Conservation (phyloP, 2,888 invertebrate species). For the Tachina fera region DNA sequence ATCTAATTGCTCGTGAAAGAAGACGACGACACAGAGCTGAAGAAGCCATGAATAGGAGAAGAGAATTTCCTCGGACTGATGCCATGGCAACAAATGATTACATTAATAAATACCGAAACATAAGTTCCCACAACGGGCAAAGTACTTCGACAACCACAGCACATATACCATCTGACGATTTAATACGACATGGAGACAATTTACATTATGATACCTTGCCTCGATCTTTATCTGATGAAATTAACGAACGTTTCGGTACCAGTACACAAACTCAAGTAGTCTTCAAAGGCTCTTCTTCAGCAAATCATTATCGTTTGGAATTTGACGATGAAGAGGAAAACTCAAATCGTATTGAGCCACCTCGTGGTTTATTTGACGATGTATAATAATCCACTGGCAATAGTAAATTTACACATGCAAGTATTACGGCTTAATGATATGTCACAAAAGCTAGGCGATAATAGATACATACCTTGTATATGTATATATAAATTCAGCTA, state of each 20-base stretch:
- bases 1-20: slow-evolving; percentile 94
- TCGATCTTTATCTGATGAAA: slow-evolving; percentile 84
- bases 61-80: slow-evolving; percentile 79
- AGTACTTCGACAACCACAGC: slow-evolving; percentile 47
- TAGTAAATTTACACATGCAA: background rate
- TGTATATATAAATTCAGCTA: slow-evolving; percentile 18
- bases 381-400: slow-evolving; percentile 84
- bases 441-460: slow-evolving; percentile 49
- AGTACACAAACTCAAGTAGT: slow-evolving; percentile 85
- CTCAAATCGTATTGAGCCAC: slow-evolving; percentile 85
- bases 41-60: slow-evolving; percentile 89
- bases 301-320: slow-evolving; percentile 69
- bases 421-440: slow-evolving; percentile 30
- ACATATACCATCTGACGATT: slow-evolving; percentile 84
- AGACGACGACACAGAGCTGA: slow-evolving; percentile 91
- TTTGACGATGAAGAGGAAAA: slow-evolving; percentile 79
- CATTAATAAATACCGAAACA: slow-evolving; percentile 78
- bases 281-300: slow-evolving; percentile 77
- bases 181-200: slow-evolving; percentile 90
- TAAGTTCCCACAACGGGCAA: slow-evolving; percentile 62
- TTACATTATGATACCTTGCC: slow-evolving; percentile 87
- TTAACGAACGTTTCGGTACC: slow-evolving; percentile 87
- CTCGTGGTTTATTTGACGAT: slow-evolving; percentile 92
- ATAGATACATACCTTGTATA: background rate
- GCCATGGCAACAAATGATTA: slow-evolving; percentile 75